Percentiles rank a stretch among this genome's conserved stretches.
Conservation (phyloP, 2,797 vertebrate species). For the Clarias laeviceps region DNA sequence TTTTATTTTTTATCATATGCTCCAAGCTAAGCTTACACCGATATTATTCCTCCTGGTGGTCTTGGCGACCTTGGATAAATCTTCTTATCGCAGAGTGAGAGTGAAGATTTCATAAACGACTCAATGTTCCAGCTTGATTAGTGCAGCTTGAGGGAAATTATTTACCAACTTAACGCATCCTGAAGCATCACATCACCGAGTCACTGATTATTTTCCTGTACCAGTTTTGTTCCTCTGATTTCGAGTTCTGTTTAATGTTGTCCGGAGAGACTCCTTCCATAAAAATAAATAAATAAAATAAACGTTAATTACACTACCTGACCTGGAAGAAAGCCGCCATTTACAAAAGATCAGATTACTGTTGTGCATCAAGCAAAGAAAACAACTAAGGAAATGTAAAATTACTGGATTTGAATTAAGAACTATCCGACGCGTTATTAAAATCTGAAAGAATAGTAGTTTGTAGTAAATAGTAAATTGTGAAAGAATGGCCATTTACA, state of each 20-base stretch:
- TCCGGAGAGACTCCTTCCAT: neutral
- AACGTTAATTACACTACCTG: too few species aligned
- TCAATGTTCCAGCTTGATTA: neutral
- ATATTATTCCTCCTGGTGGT: slow-evolving; percentile 16
- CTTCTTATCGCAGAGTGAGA: neutral
- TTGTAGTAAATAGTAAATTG: too few species aligned
- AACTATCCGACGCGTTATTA: too few species aligned
- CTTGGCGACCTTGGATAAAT: slow-evolving; percentile 3
- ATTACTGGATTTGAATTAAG: too few species aligned
- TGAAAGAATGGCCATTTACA: too few species aligned
- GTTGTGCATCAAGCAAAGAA: too few species aligned
- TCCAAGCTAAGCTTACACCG: slow-evolving; percentile 13
- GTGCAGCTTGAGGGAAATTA: too few species aligned
- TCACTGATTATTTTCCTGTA: neutral
- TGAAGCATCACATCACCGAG: neutral
- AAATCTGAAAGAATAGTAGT: too few species aligned
- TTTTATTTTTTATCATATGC: neutral
- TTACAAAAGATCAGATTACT: too few species aligned
- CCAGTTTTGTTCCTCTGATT: neutral
- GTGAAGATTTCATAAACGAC: neutral
- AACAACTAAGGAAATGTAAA: too few species aligned
- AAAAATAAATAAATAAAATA: neutral
- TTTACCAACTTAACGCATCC: neutral
- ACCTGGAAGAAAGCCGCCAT: too few species aligned
- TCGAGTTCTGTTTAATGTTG: neutral